phyloP scores from a whole-genome alignment of 2,797 vertebrate species.

The Spondyliosoma cantharus region DNA sequence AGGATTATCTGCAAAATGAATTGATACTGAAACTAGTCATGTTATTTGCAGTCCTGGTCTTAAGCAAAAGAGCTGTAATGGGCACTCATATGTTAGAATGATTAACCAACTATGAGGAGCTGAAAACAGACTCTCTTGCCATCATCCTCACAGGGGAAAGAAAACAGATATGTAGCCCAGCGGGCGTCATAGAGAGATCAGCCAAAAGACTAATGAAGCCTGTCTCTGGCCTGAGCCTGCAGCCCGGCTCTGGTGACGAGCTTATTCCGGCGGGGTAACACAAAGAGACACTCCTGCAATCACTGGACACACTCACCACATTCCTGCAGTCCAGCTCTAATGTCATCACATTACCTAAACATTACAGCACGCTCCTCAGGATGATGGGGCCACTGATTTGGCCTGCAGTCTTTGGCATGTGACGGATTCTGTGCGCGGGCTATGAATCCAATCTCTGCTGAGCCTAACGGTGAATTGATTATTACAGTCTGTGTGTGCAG shows the following conservation, averaged over 20 bases:
- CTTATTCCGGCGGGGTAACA: constrained; percentile 61
- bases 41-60: constrained; percentile 14
- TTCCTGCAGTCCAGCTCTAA: constrained; percentile 71
- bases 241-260: constrained; percentile 73
- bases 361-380: constrained; percentile 60
- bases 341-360: constrained; percentile 77
- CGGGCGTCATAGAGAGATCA: constrained; percentile 58
- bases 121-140: constrained; percentile 55
- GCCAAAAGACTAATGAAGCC: constrained; percentile 76
- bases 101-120: constrained; percentile 35
- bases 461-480: constrained; percentile 40
- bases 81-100: constrained; percentile 26
- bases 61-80: background rate
- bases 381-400: constrained; percentile 60
- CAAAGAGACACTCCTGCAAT: constrained; percentile 73
- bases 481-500: constrained; percentile 41
- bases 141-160: constrained; percentile 59
- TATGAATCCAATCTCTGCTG: constrained; percentile 38
- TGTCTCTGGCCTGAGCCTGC: constrained; percentile 61
- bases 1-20: background rate
- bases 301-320: constrained; percentile 72
- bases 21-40: background rate
- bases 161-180: constrained; percentile 68
- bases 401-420: constrained; percentile 61
- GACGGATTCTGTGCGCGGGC: constrained; percentile 46